These are phyloP conservation scores for Drosophila aldrichi DNA, from an alignment of 2,888 invertebrate species.

Conservation along the genomic window DNA sequence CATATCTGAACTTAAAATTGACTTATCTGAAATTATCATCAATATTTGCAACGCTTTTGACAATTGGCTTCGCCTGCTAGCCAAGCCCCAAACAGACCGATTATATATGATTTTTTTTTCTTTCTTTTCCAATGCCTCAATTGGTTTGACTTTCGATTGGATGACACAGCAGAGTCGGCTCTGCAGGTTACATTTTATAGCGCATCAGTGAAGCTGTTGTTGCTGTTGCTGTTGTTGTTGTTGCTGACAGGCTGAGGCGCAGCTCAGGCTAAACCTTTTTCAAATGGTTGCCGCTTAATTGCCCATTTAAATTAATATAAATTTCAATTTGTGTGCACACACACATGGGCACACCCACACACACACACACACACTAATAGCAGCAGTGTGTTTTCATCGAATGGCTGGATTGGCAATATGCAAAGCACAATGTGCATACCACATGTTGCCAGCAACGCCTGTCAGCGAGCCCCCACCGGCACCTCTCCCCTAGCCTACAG, in stretches of 20 bases:
- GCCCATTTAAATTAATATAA: constrained; percentile 79
- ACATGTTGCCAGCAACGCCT: constrained; percentile 62
- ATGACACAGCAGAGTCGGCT: constrained; percentile 59
- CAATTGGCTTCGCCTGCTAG: constrained; percentile 18
- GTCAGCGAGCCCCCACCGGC: constrained; percentile 3
- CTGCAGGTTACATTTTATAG: constrained; percentile 37
- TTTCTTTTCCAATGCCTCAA: constrained; percentile 20
- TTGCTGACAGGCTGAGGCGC: constrained; percentile 22
- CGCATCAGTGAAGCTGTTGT: constrained; percentile 28
- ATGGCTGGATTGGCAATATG: constrained; percentile 63
- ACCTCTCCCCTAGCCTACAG: not conserved
- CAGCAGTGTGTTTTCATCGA: constrained; percentile 15
- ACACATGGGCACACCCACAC: constrained; percentile 23
- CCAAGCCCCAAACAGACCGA: constrained; percentile 29
- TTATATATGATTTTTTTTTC: not conserved
- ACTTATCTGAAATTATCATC: constrained; percentile 26
- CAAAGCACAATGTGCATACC: constrained; percentile 70
- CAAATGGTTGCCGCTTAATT: constrained; percentile 72
- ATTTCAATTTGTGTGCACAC: constrained; percentile 69
- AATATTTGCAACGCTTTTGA: constrained; percentile 24
- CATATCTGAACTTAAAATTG: not conserved
- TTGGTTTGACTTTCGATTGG: constrained; percentile 61
- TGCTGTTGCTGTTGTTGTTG: not conserved
- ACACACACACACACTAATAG: constrained; percentile 19
- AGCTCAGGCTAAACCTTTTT: constrained; percentile 66